Conservation (phyloP, 1,140 invertebrate genomes). For the Melipona quadrifasciata region DNA sequence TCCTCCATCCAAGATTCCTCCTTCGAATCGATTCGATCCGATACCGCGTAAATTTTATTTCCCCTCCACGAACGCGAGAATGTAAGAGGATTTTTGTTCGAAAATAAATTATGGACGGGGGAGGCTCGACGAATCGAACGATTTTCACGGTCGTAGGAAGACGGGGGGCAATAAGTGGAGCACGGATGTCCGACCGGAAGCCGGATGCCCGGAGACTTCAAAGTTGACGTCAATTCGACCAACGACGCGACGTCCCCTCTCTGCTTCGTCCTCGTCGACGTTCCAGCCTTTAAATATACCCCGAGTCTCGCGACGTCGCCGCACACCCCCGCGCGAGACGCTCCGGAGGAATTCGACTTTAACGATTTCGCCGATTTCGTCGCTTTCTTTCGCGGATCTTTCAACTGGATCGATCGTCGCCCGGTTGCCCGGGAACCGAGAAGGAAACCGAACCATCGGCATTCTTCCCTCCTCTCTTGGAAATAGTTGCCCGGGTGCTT, state of each 20-base stretch:
- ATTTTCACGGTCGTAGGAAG: constrained; percentile 30
- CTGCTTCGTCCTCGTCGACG: constrained; percentile 14
- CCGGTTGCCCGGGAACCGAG: constrained; percentile 15
- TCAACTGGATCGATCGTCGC: constrained; percentile 36
- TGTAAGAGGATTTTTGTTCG: constrained; percentile 22
- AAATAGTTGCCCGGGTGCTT: constrained; percentile 49
- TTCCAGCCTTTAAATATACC: constrained; percentile 47
- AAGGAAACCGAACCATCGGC: constrained; percentile 5
- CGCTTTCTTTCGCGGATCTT: constrained; percentile 39
- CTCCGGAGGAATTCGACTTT: constrained; percentile 61
- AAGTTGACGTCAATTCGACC: constrained; percentile 64
- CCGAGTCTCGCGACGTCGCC: not conserved
- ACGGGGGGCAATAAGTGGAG: constrained; percentile 52
- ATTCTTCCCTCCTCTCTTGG: constrained; percentile 40
- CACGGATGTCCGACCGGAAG: constrained; percentile 44
- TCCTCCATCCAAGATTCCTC: not conserved
- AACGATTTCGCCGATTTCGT: constrained; percentile 64
- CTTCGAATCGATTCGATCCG: not conserved
- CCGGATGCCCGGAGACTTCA: constrained; percentile 54
- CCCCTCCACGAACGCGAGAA: not conserved
- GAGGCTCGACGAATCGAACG: constrained; percentile 4
- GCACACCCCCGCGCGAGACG: constrained; percentile 21
- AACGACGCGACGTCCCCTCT: constrained; percentile 51
- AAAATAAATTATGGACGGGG: constrained; percentile 23
- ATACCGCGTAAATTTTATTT: constrained; percentile 8